A percentile compares a stretch with the other conserved stretches of the same genome.
phyloP scores from a whole-genome alignment of 2,888 invertebrate genomes.

The Dyspetes luteomarginatus region DNA sequence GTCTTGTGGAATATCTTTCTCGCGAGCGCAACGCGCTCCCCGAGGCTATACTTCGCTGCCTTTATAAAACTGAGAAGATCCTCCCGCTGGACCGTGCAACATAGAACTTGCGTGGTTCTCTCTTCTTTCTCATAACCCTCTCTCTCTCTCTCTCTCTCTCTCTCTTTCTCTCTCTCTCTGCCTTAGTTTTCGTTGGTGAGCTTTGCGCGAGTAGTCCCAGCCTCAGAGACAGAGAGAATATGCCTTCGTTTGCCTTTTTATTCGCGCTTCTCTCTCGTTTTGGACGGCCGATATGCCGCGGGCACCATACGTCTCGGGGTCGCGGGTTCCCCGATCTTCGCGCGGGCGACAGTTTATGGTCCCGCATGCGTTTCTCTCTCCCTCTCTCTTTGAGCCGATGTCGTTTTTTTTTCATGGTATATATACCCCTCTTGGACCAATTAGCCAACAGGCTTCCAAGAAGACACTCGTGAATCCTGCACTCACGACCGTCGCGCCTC shows the following conservation, averaged over 20 bases:
- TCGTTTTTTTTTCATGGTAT: conserved; percentile 50
- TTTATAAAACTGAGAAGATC: conserved; percentile 78
- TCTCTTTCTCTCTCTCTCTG: conserved; percentile 46
- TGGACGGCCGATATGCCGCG: conserved; percentile 30
- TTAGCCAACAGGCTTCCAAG: conserved; percentile 81
- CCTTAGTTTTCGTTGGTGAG: too few relatives aligned
- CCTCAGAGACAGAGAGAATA: conserved; percentile 53
- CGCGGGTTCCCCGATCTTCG: conserved; percentile 72
- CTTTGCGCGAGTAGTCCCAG: background rate
- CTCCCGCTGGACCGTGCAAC: conserved; percentile 42
- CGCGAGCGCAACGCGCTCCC: conserved; percentile 66
- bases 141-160: conserved; percentile 26
- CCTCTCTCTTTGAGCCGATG: conserved; percentile 31
- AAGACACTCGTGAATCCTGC: conserved; percentile 71
- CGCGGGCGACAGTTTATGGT: conserved; percentile 83
- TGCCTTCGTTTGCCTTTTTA: conserved; percentile 38
- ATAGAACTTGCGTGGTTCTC: conserved; percentile 53
- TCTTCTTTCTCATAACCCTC: conserved; percentile 7
- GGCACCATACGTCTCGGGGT: conserved; percentile 59
- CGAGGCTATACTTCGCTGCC: conserved; percentile 72
- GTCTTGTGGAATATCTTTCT: conserved; percentile 49
- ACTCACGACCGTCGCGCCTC: conserved; percentile 24
- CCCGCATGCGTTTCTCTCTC: conserved; percentile 66
- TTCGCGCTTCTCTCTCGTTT: conserved; percentile 36
- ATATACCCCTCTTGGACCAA: conserved; percentile 74